These are phyloP conservation scores for Tetragonisca angustula DNA, from an alignment of 2,888 invertebrate species.

Conservation along the genomic window DNA sequence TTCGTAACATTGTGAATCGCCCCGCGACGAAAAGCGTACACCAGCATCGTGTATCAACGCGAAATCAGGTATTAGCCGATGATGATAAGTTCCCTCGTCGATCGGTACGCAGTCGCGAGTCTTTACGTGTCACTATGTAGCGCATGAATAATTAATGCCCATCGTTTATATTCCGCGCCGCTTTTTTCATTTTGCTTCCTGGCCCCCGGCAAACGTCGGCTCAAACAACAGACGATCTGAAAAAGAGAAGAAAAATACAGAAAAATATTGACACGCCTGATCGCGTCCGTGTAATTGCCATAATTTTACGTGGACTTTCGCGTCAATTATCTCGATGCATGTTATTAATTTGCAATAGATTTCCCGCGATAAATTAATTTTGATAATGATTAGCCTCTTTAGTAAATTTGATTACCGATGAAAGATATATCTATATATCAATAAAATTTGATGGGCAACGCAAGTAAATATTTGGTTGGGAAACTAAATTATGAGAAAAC, in stretches of 20 bases:
- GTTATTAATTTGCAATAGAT: too few species aligned
- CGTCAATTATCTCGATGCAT: not conserved
- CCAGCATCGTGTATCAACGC: conserved; percentile 31
- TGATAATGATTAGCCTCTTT: too few species aligned
- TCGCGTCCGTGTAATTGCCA: conserved; percentile 29
- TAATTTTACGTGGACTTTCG: conserved; percentile 15
- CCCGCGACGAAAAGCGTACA: conserved; percentile 40
- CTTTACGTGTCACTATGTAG: conserved; percentile 53
- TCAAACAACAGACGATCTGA: not conserved
- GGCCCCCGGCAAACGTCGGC: conserved; percentile 13
- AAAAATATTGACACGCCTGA: conserved; percentile 16
- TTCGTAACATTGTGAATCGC: not conserved
- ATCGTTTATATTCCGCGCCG: conserved; percentile 32
- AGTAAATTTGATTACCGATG: too few species aligned
- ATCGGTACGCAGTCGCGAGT: conserved; percentile 42
- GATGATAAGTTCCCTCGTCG: conserved; percentile 40
- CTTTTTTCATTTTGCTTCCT: conserved; percentile 34
- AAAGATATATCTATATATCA: too few species aligned
- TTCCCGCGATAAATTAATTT: not conserved
- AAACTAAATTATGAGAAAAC: too few species aligned
- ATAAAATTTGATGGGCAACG: too few species aligned
- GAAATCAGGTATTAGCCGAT: conserved; percentile 43
- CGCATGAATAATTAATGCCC: conserved; percentile 66
- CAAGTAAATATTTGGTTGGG: too few species aligned
- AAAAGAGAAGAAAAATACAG: not conserved